These are phyloP conservation scores for Lasioglossum marginatum DNA, from an alignment of 2,888 invertebrate genomes.

Conservation along the genomic window DNA sequence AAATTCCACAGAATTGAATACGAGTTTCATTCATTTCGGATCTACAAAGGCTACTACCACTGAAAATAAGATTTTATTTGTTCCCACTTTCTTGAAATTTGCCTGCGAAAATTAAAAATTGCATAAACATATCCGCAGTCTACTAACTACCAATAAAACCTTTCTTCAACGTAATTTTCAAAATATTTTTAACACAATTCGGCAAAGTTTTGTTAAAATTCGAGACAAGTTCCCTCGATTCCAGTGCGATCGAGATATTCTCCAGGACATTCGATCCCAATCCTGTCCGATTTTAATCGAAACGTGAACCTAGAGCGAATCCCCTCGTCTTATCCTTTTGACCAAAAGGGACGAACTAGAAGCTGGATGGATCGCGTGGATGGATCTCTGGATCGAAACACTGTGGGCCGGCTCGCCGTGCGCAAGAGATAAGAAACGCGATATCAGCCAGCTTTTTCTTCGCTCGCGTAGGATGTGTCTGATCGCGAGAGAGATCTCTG, in stretches of 20 bases:
- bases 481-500: slow-evolving; percentile 38
- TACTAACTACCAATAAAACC: no score
- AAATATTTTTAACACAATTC: background rate
- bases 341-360: background rate
- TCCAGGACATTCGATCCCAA: background rate
- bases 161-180: background rate
- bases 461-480: slow-evolving; percentile 9
- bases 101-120: no score
- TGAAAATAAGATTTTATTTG: no score
- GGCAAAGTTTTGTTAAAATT: background rate
- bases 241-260: background rate
- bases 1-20: no score
- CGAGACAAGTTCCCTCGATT: background rate
- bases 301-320: background rate
- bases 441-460: slow-evolving; percentile 13
- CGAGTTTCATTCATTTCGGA: no score
- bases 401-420: background rate
- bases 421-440: background rate
- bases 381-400: background rate
- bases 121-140: no score
- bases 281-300: background rate
- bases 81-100: no score
- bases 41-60: no score
- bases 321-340: background rate
- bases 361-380: slow-evolving; percentile 1